Base-by-base conservation (phyloP, 2,113 vertebrate genomes). In the Rhynchomys soricoides region DNA sequence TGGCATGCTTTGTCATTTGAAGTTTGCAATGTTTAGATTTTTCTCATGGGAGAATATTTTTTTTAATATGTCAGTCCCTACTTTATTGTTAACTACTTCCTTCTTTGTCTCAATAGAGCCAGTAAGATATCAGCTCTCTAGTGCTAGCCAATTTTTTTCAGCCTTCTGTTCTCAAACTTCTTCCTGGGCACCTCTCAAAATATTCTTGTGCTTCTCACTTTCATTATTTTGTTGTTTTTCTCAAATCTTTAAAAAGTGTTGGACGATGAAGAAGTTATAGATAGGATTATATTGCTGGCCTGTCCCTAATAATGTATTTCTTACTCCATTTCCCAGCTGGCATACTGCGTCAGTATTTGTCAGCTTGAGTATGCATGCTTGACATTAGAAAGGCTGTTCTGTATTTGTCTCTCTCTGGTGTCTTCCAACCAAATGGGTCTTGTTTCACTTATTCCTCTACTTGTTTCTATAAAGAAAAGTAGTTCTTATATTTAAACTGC, bases 241-340 rank as follows among this genome's bases (percentile, higher is more conserved):
- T 91, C n/a, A 94, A 83, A n/a, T 57, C 79, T 79, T 96, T 52
- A 95, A 73, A 96, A 75, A n/a, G 95, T 81, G 17, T 92, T 95
- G 83, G 4, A 29, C 81, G 24, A 87, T 95, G 57, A 89, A 0
- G 86, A 90, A 96, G 43, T 89, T 86, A 92, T 78, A 89, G 40
- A 89, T 95, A 57, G 24, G 59, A n/a, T 59, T 74, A n/a, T 68
- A 75, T 70, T 91, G 40, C 17, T 81, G 86, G 87, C 21, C 55
- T 94, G 0, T 77, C 48, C 55, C 31, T 96, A 78, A 31, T 64
- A 95, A 73, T 81, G 7, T 75, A 77, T 34, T 21, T 79, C 17
- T 89, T 87, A 57, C 82, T 50, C 89, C 66, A 75, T 81, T 95
- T 70, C 31, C 52, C 48, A 92, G 52, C 87, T 94, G 70, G 31